Percentiles rank a stretch among this genome's conserved stretches.
Evolutionary conservation across 2,888 invertebrate genomes (phyloP).

Genomic region (Nomada ferruginata): DNA sequence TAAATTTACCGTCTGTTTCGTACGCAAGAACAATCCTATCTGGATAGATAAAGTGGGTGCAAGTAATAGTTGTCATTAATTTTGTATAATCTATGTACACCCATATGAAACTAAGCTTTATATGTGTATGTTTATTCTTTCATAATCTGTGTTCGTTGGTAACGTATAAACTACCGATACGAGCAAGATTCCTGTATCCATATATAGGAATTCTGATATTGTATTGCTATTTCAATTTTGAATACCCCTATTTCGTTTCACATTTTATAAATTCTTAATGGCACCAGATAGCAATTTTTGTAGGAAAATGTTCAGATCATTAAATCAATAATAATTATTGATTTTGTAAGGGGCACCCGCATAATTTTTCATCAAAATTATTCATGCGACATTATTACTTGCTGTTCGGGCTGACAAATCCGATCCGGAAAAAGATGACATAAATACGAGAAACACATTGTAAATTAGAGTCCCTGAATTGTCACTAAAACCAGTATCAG

Average conservation of each 20-base stretch:
- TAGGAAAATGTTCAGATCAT: background rate
- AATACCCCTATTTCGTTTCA: too few relatives aligned
- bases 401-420: slow-evolving; percentile 28
- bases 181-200: too few relatives aligned
- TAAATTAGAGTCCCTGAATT: slow-evolving; percentile 62
- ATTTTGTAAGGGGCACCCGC: too few relatives aligned
- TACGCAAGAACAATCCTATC: background rate
- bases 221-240: too few relatives aligned
- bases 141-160: too few relatives aligned
- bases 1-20: slow-evolving; percentile 28
- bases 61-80: too few relatives aligned
- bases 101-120: too few relatives aligned
- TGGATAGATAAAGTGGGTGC: background rate
- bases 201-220: too few relatives aligned
- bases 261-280: background rate
- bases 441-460: slow-evolving; percentile 52
- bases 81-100: too few relatives aligned
- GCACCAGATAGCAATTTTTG: background rate
- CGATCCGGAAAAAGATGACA: slow-evolving; percentile 16
- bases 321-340: background rate
- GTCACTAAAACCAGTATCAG: slow-evolving; percentile 61
- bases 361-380: background rate
- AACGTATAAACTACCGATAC: too few relatives aligned
- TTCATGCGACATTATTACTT: background rate
- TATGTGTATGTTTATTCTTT: too few relatives aligned